Evolutionary conservation across 2,888 invertebrate species (phyloP).

Genomic region (Calameuta filiformis): DNA sequence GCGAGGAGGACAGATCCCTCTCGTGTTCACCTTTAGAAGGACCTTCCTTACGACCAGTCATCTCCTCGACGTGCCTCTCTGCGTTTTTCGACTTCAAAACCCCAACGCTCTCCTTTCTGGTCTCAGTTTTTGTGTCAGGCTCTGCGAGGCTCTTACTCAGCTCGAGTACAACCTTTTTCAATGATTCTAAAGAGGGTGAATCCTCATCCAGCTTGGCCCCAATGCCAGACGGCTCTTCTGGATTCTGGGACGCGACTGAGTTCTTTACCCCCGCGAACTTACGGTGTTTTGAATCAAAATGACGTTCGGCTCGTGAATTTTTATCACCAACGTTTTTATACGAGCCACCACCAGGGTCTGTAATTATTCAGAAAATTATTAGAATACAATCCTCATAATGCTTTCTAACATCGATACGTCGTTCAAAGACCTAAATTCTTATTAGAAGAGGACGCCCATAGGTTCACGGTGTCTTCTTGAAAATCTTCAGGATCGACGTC

Average conservation of each 20-base stretch:
- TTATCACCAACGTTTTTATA: neutral
- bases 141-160: slow-evolving; percentile 36
- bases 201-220: neutral
- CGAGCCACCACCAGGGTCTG: neutral
- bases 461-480: neutral
- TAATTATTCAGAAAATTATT: neutral
- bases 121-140: slow-evolving; percentile 3
- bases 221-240: neutral
- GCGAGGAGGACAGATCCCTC: slow-evolving; percentile 4
- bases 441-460: neutral
- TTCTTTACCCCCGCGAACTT: neutral
- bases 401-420: neutral
- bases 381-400: neutral
- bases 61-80: slow-evolving; percentile 15
- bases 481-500: slow-evolving; percentile 15
- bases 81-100: slow-evolving; percentile 1
- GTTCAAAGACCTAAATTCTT: neutral
- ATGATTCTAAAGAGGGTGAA: slow-evolving; percentile 35
- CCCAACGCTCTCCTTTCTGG: neutral
- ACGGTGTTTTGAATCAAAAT: neutral
- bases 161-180: slow-evolving; percentile 42
- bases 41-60: slow-evolving; percentile 10
- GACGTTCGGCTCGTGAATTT: slow-evolving; percentile 7
- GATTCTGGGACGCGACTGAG: neutral
- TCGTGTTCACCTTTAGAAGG: slow-evolving; percentile 14